A percentile compares a stretch with the other conserved stretches of the same genome.
phyloP scores from a whole-genome alignment of 2,113 vertebrate genomes.

The Chascanopsetta lugubris region DNA sequence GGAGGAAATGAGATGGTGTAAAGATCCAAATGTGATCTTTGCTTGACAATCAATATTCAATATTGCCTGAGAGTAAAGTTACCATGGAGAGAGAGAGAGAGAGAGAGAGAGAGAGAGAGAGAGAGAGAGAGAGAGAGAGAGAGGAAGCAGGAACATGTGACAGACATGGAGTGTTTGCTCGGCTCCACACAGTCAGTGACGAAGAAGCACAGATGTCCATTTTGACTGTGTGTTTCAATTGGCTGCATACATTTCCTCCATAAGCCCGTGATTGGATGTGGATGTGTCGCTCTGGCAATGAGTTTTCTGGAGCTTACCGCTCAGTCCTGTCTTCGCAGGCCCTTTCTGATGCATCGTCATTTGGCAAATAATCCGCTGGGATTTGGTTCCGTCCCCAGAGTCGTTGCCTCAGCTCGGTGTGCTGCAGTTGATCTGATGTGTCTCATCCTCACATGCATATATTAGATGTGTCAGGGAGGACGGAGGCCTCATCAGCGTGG shows the following conservation, averaged over 20 bases:
- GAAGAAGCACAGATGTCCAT: slow-evolving; percentile 33
- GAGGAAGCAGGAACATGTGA: slow-evolving; percentile 11
- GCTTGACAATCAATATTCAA: neutral
- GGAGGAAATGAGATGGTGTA: neutral
- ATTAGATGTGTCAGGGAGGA: slow-evolving; percentile 39
- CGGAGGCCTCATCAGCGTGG: slow-evolving; percentile 19
- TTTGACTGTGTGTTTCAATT: slow-evolving; percentile 31
- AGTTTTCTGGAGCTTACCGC: slow-evolving; percentile 11
- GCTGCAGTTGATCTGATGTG: slow-evolving; percentile 22
- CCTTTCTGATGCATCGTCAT: slow-evolving; percentile 35
- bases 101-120: too few relatives aligned
- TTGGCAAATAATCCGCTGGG: slow-evolving; percentile 41
- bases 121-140: too few relatives aligned
- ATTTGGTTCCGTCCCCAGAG: slow-evolving; percentile 14
- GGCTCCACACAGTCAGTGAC: neutral
- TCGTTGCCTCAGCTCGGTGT: slow-evolving; percentile 21
- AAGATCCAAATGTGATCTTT: neutral
- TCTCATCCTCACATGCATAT: slow-evolving; percentile 15
- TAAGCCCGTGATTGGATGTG: slow-evolving; percentile 1
- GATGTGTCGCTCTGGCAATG: slow-evolving; percentile 6
- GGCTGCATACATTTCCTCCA: slow-evolving; percentile 6
- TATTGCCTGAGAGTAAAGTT: slow-evolving; percentile 1
- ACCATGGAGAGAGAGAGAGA: neutral
- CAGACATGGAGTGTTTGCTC: neutral
- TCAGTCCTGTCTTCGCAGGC: slow-evolving; percentile 30